phyloP scores from a whole-genome alignment of 1,140 invertebrate species.

The Leptestheria dahalacensis region DNA sequence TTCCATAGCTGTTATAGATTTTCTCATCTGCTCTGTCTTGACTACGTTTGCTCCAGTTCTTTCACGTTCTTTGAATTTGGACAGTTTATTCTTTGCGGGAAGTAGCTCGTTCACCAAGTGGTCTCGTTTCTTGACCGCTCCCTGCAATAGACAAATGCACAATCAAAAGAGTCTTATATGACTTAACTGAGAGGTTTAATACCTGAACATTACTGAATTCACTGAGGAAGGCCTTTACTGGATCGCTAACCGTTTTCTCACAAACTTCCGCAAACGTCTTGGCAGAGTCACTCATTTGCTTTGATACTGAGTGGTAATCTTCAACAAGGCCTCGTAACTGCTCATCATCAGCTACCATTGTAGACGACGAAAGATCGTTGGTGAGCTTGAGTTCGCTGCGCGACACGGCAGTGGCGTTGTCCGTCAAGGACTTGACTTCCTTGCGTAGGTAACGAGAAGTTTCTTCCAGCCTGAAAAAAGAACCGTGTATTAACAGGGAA shows the following conservation, averaged over 20 bases:
- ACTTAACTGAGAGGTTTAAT: neutral
- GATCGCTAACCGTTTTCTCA: neutral
- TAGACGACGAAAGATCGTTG: neutral
- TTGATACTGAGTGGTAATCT: constrained; percentile 6
- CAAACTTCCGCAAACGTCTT: constrained; percentile 1
- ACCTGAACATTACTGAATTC: neutral
- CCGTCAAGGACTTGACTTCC: neutral
- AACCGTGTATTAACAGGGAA: neutral
- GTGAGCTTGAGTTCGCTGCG: constrained; percentile 3
- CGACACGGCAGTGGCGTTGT: neutral
- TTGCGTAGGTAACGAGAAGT: neutral
- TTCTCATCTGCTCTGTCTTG: constrained; percentile 2
- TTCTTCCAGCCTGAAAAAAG: constrained; percentile 1
- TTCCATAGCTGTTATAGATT: neutral
- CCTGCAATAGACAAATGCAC: neutral
- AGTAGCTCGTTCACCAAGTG: constrained; percentile 1
- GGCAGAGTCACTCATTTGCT: constrained; percentile 3
- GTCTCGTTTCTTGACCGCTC: constrained; percentile 5
- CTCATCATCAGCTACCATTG: neutral
- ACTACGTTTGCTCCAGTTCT: constrained; percentile 6
- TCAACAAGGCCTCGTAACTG: neutral
- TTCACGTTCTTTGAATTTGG: constrained; percentile 2
- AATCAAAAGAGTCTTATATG: neutral
- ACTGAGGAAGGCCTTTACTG: neutral
- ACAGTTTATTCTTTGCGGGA: neutral